Conservation (phyloP, 2,888 invertebrate species). For the Melieria omissa region DNA sequence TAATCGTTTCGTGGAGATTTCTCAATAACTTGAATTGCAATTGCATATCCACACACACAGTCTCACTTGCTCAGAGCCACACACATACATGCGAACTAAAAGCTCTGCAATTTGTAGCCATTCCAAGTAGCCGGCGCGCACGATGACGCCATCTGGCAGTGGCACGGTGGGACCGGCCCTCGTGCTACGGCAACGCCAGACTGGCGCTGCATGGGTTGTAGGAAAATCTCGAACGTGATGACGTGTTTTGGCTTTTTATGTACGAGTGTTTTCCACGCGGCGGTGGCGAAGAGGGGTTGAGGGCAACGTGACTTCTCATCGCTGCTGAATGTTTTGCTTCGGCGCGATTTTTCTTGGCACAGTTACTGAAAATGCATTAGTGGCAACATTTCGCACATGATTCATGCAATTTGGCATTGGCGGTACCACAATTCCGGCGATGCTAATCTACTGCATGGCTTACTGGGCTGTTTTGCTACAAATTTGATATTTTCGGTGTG, state of each 20-base stretch:
- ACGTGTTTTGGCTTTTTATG: slow-evolving; percentile 12
- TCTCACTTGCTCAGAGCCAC: not conserved
- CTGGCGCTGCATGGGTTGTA: too few relatives aligned
- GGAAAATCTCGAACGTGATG: slow-evolving; percentile 5
- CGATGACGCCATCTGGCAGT: slow-evolving; percentile 32
- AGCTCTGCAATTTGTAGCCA: slow-evolving; percentile 2
- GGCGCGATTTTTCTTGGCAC: slow-evolving; percentile 30
- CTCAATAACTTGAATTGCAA: not conserved
- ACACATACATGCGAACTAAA: not conserved
- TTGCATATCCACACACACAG: not conserved
- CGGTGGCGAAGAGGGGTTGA: too few relatives aligned
- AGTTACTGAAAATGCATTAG: slow-evolving; percentile 34
- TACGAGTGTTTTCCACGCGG: not conserved
- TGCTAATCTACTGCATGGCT: not conserved
- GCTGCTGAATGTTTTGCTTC: not conserved
- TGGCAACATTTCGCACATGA: slow-evolving; percentile 32
- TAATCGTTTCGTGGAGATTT: too few relatives aligned
- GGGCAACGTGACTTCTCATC: too few relatives aligned
- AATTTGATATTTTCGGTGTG: too few relatives aligned
- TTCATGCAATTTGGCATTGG: slow-evolving; percentile 30
- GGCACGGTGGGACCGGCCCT: not conserved
- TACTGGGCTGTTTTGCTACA: not conserved
- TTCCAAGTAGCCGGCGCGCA: slow-evolving; percentile 11
- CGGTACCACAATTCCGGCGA: slow-evolving; percentile 10
- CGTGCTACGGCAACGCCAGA: too few relatives aligned